Conservation (phyloP, 2,797 vertebrate species). For the Lutjanus campechanus region DNA sequence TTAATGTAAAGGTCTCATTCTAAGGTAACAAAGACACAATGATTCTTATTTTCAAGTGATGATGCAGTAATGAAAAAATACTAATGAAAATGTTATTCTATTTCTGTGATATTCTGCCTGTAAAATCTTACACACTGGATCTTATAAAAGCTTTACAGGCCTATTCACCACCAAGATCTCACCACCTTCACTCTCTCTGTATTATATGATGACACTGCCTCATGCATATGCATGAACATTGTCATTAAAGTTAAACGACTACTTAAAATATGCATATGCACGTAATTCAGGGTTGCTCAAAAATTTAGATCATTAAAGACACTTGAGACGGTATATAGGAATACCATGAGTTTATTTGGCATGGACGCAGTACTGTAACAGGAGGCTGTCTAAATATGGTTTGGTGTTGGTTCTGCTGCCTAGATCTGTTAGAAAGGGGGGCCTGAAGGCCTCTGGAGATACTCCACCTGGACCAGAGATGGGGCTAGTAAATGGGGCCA, state of each 20-base stretch:
- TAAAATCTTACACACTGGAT: too few species aligned
- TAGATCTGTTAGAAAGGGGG: background rate
- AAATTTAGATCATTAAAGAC: background rate
- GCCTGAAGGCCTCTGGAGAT: background rate
- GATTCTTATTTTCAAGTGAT: too few species aligned
- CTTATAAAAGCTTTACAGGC: background rate
- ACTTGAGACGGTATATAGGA: background rate
- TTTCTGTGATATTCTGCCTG: too few species aligned
- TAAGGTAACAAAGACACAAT: too few species aligned
- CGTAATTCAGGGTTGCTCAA: background rate
- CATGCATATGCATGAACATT: background rate
- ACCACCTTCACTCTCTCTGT: background rate
- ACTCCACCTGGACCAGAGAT: background rate
- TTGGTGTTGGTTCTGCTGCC: constrained; percentile 1
- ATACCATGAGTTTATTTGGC: constrained; percentile 16
- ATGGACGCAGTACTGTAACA: background rate
- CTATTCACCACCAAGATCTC: background rate
- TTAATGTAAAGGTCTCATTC: too few species aligned
- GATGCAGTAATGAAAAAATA: too few species aligned
- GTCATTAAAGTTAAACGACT: background rate
- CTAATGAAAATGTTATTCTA: too few species aligned
- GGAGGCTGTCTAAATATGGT: background rate
- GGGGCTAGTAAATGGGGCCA: background rate
- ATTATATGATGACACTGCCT: background rate
- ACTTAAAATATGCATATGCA: constrained; percentile 1